These are phyloP conservation scores for Orycteropus afer DNA, from an alignment of 2,113 vertebrate species.

Conservation along the genomic window DNA sequence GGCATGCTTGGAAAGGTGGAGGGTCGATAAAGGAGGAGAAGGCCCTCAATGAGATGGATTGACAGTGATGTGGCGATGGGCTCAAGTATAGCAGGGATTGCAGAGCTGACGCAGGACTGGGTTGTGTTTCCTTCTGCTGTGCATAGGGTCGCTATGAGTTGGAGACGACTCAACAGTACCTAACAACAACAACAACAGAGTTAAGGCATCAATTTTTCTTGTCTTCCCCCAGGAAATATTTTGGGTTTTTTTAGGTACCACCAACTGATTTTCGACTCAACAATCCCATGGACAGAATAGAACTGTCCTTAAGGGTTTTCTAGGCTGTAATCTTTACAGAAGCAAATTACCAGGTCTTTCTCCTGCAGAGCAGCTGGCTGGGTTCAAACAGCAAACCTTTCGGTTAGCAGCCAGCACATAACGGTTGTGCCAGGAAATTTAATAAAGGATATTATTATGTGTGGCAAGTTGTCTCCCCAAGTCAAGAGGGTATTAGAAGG, in stretches of 20 bases:
- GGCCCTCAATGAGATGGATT: too few species aligned
- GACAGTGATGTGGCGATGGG: too few species aligned
- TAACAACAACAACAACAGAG: too few species aligned
- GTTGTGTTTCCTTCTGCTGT: too few species aligned
- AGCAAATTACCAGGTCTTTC: neutral
- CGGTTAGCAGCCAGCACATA: neutral
- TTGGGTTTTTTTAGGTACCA: neutral
- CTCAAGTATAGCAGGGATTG: too few species aligned
- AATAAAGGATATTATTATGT: neutral
- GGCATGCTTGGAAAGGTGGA: too few species aligned
- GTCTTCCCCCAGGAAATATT: neutral
- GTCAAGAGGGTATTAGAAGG: neutral
- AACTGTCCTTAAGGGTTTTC: neutral
- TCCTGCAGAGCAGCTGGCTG: neutral
- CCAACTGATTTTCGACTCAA: neutral
- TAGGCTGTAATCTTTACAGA: neutral
- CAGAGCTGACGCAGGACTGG: too few species aligned
- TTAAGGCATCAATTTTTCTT: neutral
- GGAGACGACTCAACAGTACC: too few species aligned
- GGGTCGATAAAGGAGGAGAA: too few species aligned
- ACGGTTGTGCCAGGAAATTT: neutral
- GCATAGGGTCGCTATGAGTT: too few species aligned
- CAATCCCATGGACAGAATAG: neutral
- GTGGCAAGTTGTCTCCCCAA: neutral
- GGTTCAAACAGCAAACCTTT: neutral